phyloP scores from a whole-genome alignment of 2,888 invertebrate species.

The Magallana nippona region DNA sequence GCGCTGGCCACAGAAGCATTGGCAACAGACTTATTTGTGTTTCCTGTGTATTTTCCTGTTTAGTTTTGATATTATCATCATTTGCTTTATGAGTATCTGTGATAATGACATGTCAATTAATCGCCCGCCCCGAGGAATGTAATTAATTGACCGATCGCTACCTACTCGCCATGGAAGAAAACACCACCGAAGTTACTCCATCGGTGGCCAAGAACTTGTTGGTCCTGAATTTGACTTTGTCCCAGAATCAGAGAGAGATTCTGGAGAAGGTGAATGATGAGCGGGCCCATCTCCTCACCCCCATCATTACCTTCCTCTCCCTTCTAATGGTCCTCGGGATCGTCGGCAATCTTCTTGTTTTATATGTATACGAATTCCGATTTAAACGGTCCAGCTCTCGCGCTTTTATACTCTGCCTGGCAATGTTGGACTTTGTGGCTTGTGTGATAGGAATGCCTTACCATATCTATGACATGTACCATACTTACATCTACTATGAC shows the following conservation, averaged over 20 bases:
- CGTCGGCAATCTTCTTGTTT: constrained; percentile 64
- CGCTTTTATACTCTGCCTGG: constrained; percentile 66
- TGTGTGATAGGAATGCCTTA: constrained; percentile 68
- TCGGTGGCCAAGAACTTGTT: not conserved
- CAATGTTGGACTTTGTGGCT: constrained; percentile 64
- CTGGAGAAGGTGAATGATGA: constrained; percentile 49
- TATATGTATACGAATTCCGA: constrained; percentile 64
- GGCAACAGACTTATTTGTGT: constrained; percentile 4
- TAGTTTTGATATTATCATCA: constrained; percentile 8
- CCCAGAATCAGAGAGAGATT: not conserved
- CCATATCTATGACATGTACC: constrained; percentile 67
- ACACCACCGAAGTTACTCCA: not conserved
- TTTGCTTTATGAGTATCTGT: not conserved
- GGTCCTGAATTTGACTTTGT: not conserved
- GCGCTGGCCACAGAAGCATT: not conserved
- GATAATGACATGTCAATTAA: not conserved
- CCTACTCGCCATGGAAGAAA: not conserved
- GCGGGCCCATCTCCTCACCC: constrained; percentile 51
- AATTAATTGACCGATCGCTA: not conserved
- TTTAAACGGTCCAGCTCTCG: constrained; percentile 67
- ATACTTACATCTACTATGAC: constrained; percentile 64
- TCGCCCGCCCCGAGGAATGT: constrained; percentile 10
- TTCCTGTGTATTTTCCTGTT: constrained; percentile 9
- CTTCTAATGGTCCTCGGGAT: constrained; percentile 61
- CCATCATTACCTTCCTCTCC: constrained; percentile 63